phyloP scores from a whole-genome alignment of 1,140 invertebrate species.

The Diplogasteroides magnus region DNA sequence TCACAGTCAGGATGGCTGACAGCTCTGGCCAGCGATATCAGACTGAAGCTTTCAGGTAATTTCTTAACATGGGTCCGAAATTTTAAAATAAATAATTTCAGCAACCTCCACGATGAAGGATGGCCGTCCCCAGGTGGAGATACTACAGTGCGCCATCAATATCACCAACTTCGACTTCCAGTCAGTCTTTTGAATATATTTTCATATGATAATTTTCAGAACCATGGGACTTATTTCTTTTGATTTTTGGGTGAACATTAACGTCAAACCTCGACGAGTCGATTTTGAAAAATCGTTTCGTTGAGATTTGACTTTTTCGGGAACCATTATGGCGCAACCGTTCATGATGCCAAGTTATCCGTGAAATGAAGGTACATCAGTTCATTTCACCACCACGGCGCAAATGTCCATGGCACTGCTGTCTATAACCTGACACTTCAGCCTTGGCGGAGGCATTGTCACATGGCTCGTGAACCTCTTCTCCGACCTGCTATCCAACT shows the following conservation, averaged over 20 bases:
- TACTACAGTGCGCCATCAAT: conserved; percentile 28
- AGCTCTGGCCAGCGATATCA: neutral
- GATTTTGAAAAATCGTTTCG: too few species aligned
- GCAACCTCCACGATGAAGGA: conserved; percentile 30
- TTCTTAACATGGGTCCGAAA: neutral
- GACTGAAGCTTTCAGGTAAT: neutral
- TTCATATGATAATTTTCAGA: too few species aligned
- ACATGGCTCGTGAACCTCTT: conserved; percentile 52
- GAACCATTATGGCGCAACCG: neutral
- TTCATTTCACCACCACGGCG: too few species aligned
- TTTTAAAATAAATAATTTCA: conserved; percentile 13
- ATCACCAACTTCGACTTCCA: conserved; percentile 36
- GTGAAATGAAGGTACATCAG: too few species aligned
- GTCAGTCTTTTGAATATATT: neutral
- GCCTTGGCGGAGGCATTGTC: conserved; percentile 44
- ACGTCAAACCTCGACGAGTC: too few species aligned
- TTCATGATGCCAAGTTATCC: neutral
- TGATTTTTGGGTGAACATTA: too few species aligned
- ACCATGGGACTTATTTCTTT: too few species aligned
- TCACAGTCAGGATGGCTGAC: neutral
- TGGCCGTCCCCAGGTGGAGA: conserved; percentile 36
- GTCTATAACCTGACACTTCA: neutral
- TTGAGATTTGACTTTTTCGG: neutral
- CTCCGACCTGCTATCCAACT: conserved; percentile 24
- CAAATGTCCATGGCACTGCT: too few species aligned